phyloP scores from a whole-genome alignment of 2,888 invertebrate species.

The Nasonovia ribisnigri region DNA sequence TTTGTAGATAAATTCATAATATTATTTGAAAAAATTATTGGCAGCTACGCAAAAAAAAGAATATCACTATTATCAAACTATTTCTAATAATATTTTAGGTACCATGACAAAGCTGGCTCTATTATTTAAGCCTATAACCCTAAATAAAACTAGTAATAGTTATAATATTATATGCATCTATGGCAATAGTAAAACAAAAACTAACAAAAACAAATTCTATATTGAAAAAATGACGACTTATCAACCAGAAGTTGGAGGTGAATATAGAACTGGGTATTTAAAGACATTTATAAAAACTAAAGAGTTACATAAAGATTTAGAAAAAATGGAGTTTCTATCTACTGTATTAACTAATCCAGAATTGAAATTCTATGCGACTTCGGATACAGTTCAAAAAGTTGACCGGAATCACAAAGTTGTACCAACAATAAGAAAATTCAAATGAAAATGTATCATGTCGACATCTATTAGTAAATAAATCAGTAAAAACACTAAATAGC shows the following conservation, averaged over 20 bases:
- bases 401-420: not conserved
- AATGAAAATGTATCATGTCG: not conserved
- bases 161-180: not conserved
- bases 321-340: constrained; percentile 40
- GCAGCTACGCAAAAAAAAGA: not conserved
- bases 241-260: constrained; percentile 18
- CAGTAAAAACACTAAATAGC: too few species aligned
- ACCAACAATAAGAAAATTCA: not conserved
- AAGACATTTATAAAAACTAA: constrained; percentile 25
- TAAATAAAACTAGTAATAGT: not conserved
- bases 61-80: not conserved
- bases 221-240: not conserved
- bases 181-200: not conserved
- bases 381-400: not conserved
- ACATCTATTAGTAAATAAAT: too few species aligned
- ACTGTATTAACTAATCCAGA: not conserved
- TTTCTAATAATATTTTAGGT: not conserved
- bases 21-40: not conserved
- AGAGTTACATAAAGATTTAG: constrained; percentile 27
- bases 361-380: not conserved
- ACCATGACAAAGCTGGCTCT: not conserved
- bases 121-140: too few species aligned
- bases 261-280: constrained; percentile 12
- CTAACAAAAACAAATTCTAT: not conserved
- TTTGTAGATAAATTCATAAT: not conserved